Evolutionary conservation across 2,888 invertebrate genomes (phyloP), one percentile per base, ranked within the genome.

Genomic region (Ptychoptera albimana): DNA sequence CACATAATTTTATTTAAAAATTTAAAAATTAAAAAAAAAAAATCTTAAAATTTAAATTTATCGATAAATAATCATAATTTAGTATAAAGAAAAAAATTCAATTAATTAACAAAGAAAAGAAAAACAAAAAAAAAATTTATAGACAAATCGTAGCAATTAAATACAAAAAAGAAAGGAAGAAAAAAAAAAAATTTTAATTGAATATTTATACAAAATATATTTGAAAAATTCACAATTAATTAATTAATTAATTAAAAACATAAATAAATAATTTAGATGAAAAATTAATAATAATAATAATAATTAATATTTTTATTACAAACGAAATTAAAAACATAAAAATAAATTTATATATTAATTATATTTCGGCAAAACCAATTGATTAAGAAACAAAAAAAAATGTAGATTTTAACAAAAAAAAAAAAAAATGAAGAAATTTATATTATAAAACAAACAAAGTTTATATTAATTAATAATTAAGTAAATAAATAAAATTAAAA

Each of bases 351-450:
- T n/a, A 23, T 29, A 14, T 32, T 44, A 12, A 16, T 43, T 37
- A 23, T 29, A n/a, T 37, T 37, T 44, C 13, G 10, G 34, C 23
- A 23, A 23, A 23, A 23, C 23, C 23, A 13, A 29, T 43, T 14
- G 29, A 37, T 9, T 44, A 40, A 11, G 30, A 47, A 38, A 42
- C 32, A 49, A 48, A 45, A 48, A 46, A 44, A 41, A 29, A 34
- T 39, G 16, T 23, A 39, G 11, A 31, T 44, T 41, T 12, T 12
- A 42, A 42, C 36, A 29, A 42, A 37, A 40, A 43, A 45, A 23
- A 16, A 34, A 46, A 48, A 49, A 37, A 43, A 30, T n/a, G 40
- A 32, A 45, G 44, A 41, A 37, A 41, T 13, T 45, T 45, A 44
- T 37, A 37, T n/a, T 10, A 10, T 39, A 6, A 39, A 32, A 34